Evolutionary conservation across 2,888 invertebrate species (phyloP).

Genomic region (Phrixothrix hirtus): DNA sequence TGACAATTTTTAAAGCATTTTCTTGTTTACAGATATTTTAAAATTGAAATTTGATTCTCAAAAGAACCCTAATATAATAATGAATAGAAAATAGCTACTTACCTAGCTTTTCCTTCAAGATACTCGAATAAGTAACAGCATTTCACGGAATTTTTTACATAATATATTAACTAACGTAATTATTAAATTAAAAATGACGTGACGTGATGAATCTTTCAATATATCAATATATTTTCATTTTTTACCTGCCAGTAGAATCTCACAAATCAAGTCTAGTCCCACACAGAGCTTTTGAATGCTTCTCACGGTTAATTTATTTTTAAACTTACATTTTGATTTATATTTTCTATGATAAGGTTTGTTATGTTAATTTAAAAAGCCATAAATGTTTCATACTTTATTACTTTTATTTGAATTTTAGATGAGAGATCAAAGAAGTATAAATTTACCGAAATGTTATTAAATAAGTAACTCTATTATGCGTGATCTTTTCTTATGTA

Average conservation of each 20-base stretch:
- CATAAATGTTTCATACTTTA: slow-evolving; percentile 23
- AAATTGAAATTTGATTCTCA: too few species aligned
- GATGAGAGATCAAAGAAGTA: slow-evolving; percentile 12
- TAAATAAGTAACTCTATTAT: background rate
- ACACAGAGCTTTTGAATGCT: slow-evolving; percentile 26
- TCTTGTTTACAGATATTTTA: too few species aligned
- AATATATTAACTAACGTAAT: too few species aligned
- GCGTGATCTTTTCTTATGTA: too few species aligned
- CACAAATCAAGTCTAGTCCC: slow-evolving; percentile 25
- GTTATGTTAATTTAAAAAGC: slow-evolving; percentile 28
- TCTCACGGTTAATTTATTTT: slow-evolving; percentile 31
- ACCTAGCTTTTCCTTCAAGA: too few species aligned
- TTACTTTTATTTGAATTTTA: slow-evolving; percentile 26
- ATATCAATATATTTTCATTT: slow-evolving; percentile 17
- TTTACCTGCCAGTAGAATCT: slow-evolving; percentile 26
- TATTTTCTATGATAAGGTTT: slow-evolving; percentile 28
- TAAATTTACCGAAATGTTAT: background rate
- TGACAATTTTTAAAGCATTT: too few species aligned
- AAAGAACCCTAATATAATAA: too few species aligned
- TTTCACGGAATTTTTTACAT: too few species aligned
- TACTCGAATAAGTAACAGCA: too few species aligned
- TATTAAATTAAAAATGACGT: background rate
- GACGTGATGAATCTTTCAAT: slow-evolving; percentile 5
- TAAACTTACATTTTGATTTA: slow-evolving; percentile 29
- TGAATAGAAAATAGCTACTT: too few species aligned